Evolutionary conservation across 2,888 invertebrate species (phyloP).

Genomic region (Ennomos fuscantarius): DNA sequence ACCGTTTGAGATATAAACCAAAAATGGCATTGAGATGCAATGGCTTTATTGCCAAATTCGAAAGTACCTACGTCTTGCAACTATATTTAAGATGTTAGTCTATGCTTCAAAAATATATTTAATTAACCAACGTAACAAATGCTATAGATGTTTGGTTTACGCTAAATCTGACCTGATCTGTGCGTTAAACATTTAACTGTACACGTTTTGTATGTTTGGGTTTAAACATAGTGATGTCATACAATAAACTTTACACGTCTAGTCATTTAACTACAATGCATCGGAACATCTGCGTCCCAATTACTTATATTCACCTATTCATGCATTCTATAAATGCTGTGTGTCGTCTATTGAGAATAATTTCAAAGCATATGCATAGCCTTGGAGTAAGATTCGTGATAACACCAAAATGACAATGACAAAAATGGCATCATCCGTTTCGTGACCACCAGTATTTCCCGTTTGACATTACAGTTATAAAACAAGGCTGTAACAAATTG

Average conservation of each 20-base stretch:
- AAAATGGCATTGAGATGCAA: slow-evolving; percentile 60
- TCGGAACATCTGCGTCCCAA: slow-evolving; percentile 52
- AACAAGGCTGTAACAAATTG: slow-evolving; percentile 60
- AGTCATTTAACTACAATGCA: slow-evolving; percentile 19
- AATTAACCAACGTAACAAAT: too few relatives aligned
- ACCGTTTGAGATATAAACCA: slow-evolving; percentile 72
- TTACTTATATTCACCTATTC: slow-evolving; percentile 43
- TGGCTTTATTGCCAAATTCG: slow-evolving; percentile 53
- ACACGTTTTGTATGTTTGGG: background rate
- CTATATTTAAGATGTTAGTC: too few relatives aligned
- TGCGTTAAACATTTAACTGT: too few relatives aligned
- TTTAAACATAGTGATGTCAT: slow-evolving; percentile 3
- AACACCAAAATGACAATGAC: slow-evolving; percentile 58
- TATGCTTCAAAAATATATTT: too few relatives aligned
- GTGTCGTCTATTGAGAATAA: slow-evolving; percentile 33
- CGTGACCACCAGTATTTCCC: slow-evolving; percentile 65
- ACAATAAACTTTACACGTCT: slow-evolving; percentile 2
- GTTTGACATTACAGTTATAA: slow-evolving; percentile 62
- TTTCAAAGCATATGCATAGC: slow-evolving; percentile 38
- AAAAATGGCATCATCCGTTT: slow-evolving; percentile 66
- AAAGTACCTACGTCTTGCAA: slow-evolving; percentile 10
- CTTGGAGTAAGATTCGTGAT: slow-evolving; percentile 54
- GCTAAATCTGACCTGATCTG: too few relatives aligned
- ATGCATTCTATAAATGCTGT: background rate
- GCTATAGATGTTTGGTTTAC: too few relatives aligned